Percentiles rank a stretch among this genome's conserved stretches.
Evolutionary conservation across 1,140 invertebrate species (phyloP).

Genomic region (Macrobrachium rosenbergii): DNA sequence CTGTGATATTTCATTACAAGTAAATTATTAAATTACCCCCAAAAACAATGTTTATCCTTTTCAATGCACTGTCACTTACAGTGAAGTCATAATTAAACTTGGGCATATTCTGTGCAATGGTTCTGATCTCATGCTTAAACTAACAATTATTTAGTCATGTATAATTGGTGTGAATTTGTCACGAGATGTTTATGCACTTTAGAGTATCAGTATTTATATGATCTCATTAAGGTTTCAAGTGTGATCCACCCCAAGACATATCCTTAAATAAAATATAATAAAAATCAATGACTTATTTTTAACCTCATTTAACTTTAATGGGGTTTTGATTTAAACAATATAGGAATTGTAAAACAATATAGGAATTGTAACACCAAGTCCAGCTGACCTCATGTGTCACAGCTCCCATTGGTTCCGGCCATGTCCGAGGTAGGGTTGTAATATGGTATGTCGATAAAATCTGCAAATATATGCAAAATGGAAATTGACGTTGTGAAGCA

Average conservation of each 20-base stretch:
- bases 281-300: background rate
- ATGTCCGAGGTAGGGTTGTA: too few species aligned
- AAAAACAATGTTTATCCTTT: background rate
- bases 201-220: conserved; percentile 59
- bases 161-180: conserved; percentile 18
- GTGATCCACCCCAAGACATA: conserved; percentile 58
- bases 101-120: conserved; percentile 54
- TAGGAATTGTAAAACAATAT: too few species aligned
- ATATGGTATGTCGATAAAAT: too few species aligned
- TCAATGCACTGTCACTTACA: too few species aligned
- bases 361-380: too few species aligned
- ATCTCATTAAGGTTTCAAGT: conserved; percentile 56
- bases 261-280: conserved; percentile 45
- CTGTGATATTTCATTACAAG: conserved; percentile 50
- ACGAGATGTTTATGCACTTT: conserved; percentile 17
- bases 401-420: too few species aligned
- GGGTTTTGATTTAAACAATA: too few species aligned
- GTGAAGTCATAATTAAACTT: conserved; percentile 7
- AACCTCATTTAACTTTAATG: too few species aligned
- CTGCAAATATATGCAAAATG: too few species aligned
- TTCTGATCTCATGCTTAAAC: conserved; percentile 55
- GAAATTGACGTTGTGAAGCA: too few species aligned
- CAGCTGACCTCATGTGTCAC: too few species aligned
- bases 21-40: background rate
- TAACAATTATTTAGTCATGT: background rate